These are phyloP conservation scores for Parus major DNA, from an alignment of 2,113 vertebrate genomes.

Conservation along the genomic window DNA sequence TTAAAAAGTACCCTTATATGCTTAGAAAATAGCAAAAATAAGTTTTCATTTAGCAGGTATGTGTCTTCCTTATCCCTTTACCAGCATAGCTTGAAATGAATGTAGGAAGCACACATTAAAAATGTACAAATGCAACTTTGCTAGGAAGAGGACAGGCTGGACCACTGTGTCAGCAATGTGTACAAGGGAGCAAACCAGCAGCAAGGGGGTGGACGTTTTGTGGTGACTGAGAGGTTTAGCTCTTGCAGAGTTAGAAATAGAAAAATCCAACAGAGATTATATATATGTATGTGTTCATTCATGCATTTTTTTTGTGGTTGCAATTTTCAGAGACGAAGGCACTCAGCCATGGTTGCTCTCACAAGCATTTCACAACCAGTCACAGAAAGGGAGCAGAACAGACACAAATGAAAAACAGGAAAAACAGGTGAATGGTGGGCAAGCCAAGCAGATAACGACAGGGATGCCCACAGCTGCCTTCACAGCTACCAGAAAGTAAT, in stretches of 20 bases:
- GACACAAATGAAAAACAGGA: neutral
- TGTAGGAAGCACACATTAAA: neutral
- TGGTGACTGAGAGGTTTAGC: neutral
- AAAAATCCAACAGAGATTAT: neutral
- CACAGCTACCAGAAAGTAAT: neutral
- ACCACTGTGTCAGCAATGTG: neutral
- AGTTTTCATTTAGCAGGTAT: neutral
- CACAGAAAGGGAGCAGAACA: neutral
- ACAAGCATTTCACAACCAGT: neutral
- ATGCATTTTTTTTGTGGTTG: neutral
- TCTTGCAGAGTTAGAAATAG: neutral
- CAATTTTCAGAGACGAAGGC: neutral
- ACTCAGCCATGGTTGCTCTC: neutral
- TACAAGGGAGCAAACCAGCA: neutral
- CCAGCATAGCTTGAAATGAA: neutral
- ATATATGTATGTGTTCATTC: neutral
- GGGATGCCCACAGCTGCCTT: neutral
- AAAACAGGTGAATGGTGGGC: neutral
- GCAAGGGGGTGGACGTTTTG: neutral
- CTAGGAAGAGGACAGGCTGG: neutral
- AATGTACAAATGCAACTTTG: neutral
- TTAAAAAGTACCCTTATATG: neutral
- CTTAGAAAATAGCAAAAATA: neutral
- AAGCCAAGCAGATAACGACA: neutral
- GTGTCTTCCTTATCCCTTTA: neutral